Evolutionary conservation across 2,797 vertebrate species (phyloP).

Genomic region (Coendou prehensilis): DNA sequence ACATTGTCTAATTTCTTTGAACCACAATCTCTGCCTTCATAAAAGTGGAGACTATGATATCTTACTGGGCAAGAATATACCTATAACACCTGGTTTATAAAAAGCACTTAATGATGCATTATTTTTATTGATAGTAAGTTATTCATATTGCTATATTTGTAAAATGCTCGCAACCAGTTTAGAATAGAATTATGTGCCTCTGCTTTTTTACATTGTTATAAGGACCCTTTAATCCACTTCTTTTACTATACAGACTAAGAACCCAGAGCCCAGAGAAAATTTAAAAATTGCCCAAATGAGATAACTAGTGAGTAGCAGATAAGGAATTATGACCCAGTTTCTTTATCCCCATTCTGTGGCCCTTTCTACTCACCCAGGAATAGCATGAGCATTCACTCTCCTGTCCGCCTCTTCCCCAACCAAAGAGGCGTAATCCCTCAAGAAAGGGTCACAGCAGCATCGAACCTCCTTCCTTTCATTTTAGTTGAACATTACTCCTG

Average conservation of each 20-base stretch:
- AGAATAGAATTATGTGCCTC: neutral
- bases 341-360: neutral
- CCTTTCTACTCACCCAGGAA: conserved; percentile 5
- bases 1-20: neutral
- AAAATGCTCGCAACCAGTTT: neutral
- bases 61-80: neutral
- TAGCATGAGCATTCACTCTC: neutral
- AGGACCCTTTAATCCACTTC: neutral
- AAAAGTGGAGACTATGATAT: neutral
- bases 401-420: neutral
- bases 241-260: neutral
- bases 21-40: neutral
- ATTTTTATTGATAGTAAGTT: conserved; percentile 55
- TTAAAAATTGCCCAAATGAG: neutral
- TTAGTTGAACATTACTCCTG: neutral
- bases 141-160: neutral
- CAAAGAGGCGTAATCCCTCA: rapidly evolving
- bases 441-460: neutral
- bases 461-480: neutral
- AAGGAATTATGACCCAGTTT: neutral
- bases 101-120: neutral
- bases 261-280: neutral
- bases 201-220: neutral
- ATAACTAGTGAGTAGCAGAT: neutral
- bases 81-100: neutral